Base-by-base conservation (phyloP, 2,888 invertebrate species). In the Phalangium opilio region DNA sequence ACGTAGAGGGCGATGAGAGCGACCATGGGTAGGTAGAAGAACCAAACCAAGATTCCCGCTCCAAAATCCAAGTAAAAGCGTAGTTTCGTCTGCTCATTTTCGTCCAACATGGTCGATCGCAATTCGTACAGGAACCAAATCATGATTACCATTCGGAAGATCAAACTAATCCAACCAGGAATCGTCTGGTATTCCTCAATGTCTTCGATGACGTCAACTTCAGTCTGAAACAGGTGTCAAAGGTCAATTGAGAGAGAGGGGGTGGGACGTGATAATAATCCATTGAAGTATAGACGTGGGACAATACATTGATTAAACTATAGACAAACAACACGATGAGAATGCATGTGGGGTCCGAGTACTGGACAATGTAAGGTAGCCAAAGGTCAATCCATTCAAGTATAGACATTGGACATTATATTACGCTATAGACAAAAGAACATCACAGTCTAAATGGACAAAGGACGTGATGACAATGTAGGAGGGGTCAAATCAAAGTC, bases 11-110 rank as follows among this genome's bases (percentile, higher is more conserved):
- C 87, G 57, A 96, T 83, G 45, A 95, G 75, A 47, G 91, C 93
- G 55, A 95, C 80, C 50, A 93, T 82, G 11, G 95, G 93, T 62
- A 95, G 73, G 67, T 96, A 95, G 58, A 93, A 87, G 64, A 96
- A 93, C 96, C 96, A 96, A 11, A 96, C 95, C 35, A 96, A 74
- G 63, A 91, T 90, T 14, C 93, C 93, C 12, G 95, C 95, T 46
- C 93, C 96, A 67, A 95, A 89, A 66, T 96, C 95, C 43, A 93
- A 75, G 47, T 95, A 75, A 67, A 96, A 96, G 64, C 90, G 83
- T 33, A 91, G 72, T 65, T 91, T 89, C 58, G 80, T 78, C 47
- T 76, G 77, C 62, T 82, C 81, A 63, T 81, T 79, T 63, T 84
- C 84, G 58, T 81, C 78, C 54, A 77, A 73, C 77, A 84, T 83